Base-by-base conservation (phyloP, 2,888 invertebrate genomes). In the Drosophila mimica region DNA sequence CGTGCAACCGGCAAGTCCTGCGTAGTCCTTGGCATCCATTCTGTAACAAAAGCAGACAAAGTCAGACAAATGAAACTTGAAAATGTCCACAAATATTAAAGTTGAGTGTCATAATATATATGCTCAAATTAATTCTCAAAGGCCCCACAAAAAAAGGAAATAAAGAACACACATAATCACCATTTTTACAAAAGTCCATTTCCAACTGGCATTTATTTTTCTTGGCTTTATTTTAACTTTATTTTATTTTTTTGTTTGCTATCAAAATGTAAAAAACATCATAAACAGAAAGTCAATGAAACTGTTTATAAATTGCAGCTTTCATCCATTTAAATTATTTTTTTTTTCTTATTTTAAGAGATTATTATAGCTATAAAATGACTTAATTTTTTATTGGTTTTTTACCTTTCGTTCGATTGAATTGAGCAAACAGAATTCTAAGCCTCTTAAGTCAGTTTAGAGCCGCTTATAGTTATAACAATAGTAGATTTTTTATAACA, bases 1-100 rank as follows among this genome's bases (percentile, higher is more conserved):
- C 93, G 96, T 95, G 94, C 96, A 96, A 92, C 95, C 95, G 40
- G 54, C 81, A 93, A 96, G 94, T 93, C 96, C 96, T 93, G 96
- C 95, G 94, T 95, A 95, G 94, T 83, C 84, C 73, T 65, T 57
- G 64, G 96, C 96, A 96, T 96, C 96, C 93, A 83, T 91, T 74
- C 73, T 90, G 88, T 43, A 63, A 73, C 38, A 60, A 70, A 28
- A 20, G 17, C 49, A 73, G 57, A 65, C 53, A 46, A 25, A 61
- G 68, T 56, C 52, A 79, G 70, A 78, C 70, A 79, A 80, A 81
- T 74, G 69, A 68, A 67, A 25, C 46, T 30, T 56, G 68, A 66
- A 77, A 77, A 62, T 66, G 79, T 79, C 68, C 74, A 75, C 89
- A 90, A 87, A 88, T 90, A 90, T 90, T 79, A 86, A 83, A 87